Conservation (phyloP, 2,113 vertebrate species). For the Menura novaehollandiae region DNA sequence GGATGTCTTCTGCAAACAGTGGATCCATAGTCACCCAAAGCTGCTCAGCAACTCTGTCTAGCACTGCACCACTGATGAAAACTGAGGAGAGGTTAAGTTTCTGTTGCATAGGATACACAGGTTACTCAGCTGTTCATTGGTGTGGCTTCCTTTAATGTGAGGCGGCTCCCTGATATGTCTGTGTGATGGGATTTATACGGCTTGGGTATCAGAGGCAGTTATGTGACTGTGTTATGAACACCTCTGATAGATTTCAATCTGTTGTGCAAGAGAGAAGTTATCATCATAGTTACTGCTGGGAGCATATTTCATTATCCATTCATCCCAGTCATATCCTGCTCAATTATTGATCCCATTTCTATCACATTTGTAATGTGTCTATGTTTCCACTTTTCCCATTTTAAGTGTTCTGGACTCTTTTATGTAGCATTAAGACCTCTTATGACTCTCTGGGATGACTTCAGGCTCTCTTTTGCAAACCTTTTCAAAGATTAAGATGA, state of each 20-base stretch:
- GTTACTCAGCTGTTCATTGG: not conserved
- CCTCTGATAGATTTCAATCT: not conserved
- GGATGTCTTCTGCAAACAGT: not conserved
- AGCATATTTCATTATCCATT: not conserved
- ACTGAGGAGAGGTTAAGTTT: not conserved
- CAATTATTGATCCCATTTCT: not conserved
- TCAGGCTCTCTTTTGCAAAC: not conserved
- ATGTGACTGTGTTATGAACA: fast-evolving
- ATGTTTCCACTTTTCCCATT: not conserved
- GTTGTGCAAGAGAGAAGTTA: not conserved
- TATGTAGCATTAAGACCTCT: not conserved
- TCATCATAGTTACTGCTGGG: not conserved
- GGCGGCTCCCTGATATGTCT: not conserved
- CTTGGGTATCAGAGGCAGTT: not conserved
- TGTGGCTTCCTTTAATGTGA: not conserved
- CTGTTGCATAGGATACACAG: not conserved
- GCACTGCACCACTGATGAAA: not conserved
- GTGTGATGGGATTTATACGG: not conserved
- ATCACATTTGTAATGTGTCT: not conserved
- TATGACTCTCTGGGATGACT: not conserved
- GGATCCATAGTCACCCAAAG: not conserved
- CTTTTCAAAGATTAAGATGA: not conserved
- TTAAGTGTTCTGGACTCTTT: not conserved
- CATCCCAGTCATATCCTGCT: not conserved
- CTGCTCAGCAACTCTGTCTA: not conserved